Base-by-base conservation (phyloP, 2,888 invertebrate genomes). In the Tortricodes alternella region DNA sequence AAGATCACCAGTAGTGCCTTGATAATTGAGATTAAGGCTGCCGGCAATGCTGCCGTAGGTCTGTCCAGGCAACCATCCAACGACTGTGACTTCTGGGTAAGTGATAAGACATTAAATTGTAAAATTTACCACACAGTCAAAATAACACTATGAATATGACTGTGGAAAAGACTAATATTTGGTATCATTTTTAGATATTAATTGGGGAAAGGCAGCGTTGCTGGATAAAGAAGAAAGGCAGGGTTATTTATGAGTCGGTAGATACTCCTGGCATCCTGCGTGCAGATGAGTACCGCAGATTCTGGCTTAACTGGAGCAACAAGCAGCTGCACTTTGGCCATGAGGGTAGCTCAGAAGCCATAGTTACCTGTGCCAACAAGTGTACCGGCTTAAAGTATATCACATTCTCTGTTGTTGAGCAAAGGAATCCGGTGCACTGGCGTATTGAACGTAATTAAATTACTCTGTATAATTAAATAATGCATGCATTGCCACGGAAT, bases 221-320 rank as follows among this genome's bases (percentile, higher is more conserved):
- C 35, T 73, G 64, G 62, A 73, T 80, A 7, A 71, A 68, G 57
- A 71, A 68, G 57, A 70, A 64, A 49, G 29, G 51, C 11, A 50
- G 41, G 32, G 62, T 43, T 11, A 29, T 21, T 23, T 62, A 60
- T 8, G 66, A 62, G 41, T 53, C 62, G 11, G 58, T 56, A 9
- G 58, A 58, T 2, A 92, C 92, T 24, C 86, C 87, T 29, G 80
- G 84, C 46, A 82, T 93, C 53, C 69, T 92, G 16, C 77, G 70
- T 46, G 61, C 71, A 15, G 77, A 82, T 24, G 84, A 89, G 61
- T 87, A 75, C 65, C 84, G 76, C 63, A 85, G 74, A 61, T 92
- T 92, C 66, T 82, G 89, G 79, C 67, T 93, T 27, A 76, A 81
- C 44, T 93, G 93, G 93, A 70, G 83, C 63, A 76, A 80, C 44